Base-by-base conservation (phyloP, 2,113 vertebrate genomes). In the Odontophorus gujanensis region DNA sequence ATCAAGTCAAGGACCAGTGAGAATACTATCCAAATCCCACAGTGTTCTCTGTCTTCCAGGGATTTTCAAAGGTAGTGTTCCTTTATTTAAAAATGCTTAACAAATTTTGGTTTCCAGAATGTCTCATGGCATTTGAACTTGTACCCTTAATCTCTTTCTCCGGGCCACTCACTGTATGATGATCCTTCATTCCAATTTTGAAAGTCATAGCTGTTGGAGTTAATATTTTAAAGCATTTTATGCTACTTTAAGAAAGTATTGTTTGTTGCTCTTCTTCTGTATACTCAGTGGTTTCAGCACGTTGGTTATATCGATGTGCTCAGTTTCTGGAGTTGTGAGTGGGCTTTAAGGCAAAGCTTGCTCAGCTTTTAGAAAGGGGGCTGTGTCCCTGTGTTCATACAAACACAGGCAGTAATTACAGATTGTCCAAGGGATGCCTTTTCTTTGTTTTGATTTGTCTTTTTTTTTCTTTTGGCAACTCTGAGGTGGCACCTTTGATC, bases 401-500 rank as follows among this genome's bases (percentile, higher is more conserved):
- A 90, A 90, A 91, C 82, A 80, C 30, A 13, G 18, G 55, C 59
- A 66, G 45, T 65, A 62, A 85, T 87, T 50, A 58, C 17, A 20
- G 32, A 10, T 59, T 77, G 72, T 88, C 45, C 9, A 30, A 83
- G 65, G 68, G 38, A 11, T 61, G 50, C 24, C 0, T 89, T 83
- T 86, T 86, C 24, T 82, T 81, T 89, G 50, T 28, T 85, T 84
- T 82, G n/a, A 7, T 73, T 93, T 93, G 65, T 74, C 42, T 90
- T 14, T 83, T 94, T 24, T 36, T 30, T 61, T 61, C 14, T 85
- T 92, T 90, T 93, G 68, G 85, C 67, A 81, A 43, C 50, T 87
- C 38, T 38, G 13, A 82, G 85, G 78, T 77, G 42, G 38, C 8
- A 51, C 28, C 67, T 95, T 95, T 95, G 87, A 91, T 93, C 18